These are phyloP conservation scores for Pachycephala philippinensis DNA, from an alignment of 2,113 vertebrate species.

Conservation along the genomic window DNA sequence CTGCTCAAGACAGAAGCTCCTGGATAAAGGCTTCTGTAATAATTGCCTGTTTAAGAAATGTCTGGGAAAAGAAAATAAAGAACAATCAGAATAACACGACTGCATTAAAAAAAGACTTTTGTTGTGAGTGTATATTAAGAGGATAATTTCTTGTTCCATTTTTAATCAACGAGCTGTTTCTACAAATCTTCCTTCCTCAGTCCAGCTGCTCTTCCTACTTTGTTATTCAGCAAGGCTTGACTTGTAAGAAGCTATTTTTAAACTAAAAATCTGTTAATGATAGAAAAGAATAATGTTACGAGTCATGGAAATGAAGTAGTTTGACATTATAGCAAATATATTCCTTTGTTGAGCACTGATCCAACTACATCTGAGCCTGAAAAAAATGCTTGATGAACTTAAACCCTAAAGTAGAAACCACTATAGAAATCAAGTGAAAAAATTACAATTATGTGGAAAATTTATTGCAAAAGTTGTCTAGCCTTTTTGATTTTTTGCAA, in stretches of 20 bases:
- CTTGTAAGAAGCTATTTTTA: background rate
- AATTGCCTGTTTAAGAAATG: background rate
- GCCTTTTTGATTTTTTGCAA: background rate
- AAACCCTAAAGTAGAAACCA: background rate
- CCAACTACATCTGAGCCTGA: background rate
- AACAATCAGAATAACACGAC: background rate
- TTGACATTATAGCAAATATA: background rate
- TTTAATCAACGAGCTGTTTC: background rate
- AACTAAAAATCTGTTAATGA: background rate
- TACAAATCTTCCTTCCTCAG: background rate
- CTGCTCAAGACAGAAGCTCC: background rate
- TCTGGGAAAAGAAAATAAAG: background rate
- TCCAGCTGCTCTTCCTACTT: background rate
- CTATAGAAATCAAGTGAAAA: background rate
- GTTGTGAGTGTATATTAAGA: background rate
- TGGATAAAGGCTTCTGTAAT: background rate
- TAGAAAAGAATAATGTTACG: background rate
- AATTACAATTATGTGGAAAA: background rate
- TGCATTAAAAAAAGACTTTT: background rate
- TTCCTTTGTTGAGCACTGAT: background rate
- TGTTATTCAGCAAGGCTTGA: background rate
- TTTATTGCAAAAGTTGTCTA: background rate
- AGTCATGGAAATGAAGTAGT: background rate
- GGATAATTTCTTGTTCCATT: background rate
- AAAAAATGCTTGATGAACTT: background rate